Evolutionary conservation across 1,140 invertebrate species (phyloP).

Genomic region (Anoplophora glabripennis): DNA sequence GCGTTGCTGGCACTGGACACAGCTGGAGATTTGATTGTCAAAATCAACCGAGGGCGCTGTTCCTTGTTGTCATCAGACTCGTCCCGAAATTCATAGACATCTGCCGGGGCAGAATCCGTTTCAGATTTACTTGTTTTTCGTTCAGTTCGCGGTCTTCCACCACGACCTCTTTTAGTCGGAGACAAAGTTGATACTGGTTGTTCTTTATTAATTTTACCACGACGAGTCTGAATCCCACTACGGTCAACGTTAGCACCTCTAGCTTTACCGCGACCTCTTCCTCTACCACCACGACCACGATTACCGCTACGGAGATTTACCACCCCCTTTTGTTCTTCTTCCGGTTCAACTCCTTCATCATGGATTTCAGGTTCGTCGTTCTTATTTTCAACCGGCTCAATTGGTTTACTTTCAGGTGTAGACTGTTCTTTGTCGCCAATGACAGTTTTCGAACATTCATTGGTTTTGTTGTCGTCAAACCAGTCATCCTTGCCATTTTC

Average conservation of each 20-base stretch:
- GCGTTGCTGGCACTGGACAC: constrained; percentile 45
- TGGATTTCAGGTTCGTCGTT: constrained; percentile 2
- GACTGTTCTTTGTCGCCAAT: not conserved
- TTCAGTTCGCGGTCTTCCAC: constrained; percentile 55
- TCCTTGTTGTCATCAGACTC: constrained; percentile 70
- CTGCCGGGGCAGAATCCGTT: constrained; percentile 51
- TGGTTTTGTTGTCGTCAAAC: constrained; percentile 6
- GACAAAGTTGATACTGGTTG: constrained; percentile 24
- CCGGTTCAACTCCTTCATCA: constrained; percentile 34
- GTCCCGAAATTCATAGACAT: constrained; percentile 82
- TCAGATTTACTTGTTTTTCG: constrained; percentile 57
- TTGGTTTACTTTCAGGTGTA: not conserved
- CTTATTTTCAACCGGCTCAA: constrained; percentile 13
- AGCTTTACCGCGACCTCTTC: constrained; percentile 51
- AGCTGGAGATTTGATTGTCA: constrained; percentile 74
- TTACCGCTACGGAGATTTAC: constrained; percentile 44
- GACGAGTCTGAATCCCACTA: constrained; percentile 54
- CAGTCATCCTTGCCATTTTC: constrained; percentile 43
- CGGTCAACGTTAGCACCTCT: constrained; percentile 27
- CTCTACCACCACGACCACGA: constrained; percentile 53
- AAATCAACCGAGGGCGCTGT: constrained; percentile 65
- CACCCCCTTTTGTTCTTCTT: constrained; percentile 31
- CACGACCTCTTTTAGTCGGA: constrained; percentile 49
- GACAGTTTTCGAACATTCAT: constrained; percentile 11
- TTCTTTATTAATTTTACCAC: constrained; percentile 56